Evolutionary conservation across 1,140 invertebrate genomes (phyloP).

Genomic region (Leguminivora glycinivorella): DNA sequence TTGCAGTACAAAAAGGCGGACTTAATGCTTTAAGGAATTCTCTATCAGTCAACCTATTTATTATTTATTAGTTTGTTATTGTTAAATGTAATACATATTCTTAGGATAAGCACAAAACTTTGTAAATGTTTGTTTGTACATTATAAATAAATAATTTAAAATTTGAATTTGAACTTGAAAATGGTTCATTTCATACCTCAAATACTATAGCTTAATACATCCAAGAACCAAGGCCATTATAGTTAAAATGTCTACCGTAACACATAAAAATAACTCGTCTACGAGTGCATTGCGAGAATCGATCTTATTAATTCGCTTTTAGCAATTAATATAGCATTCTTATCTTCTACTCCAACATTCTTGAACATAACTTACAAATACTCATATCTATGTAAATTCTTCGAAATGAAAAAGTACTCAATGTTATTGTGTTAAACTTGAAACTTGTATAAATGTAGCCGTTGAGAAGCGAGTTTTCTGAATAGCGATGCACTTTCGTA

Average conservation of each 20-base stretch:
- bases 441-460: not conserved
- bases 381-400: not conserved
- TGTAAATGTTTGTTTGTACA: too few relatives aligned
- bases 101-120: too few relatives aligned
- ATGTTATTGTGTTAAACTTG: not conserved
- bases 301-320: conserved; percentile 1
- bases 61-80: too few relatives aligned
- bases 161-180: too few relatives aligned
- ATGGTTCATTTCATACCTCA: not conserved
- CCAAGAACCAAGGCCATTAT: not conserved
- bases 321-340: conserved; percentile 4
- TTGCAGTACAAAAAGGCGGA: too few relatives aligned
- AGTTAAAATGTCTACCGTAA: not conserved
- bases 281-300: not conserved
- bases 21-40: too few relatives aligned
- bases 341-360: not conserved
- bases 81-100: too few relatives aligned
- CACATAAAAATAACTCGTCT: conserved; percentile 3
- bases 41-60: too few relatives aligned
- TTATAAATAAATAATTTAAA: too few relatives aligned
- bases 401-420: not conserved
- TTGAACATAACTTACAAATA: not conserved
- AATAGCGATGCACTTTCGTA: not conserved
- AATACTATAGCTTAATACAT: conserved; percentile 1
- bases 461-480: not conserved